Conservation (phyloP, 2,113 vertebrate species). For the Shinisaurus crocodilurus region DNA sequence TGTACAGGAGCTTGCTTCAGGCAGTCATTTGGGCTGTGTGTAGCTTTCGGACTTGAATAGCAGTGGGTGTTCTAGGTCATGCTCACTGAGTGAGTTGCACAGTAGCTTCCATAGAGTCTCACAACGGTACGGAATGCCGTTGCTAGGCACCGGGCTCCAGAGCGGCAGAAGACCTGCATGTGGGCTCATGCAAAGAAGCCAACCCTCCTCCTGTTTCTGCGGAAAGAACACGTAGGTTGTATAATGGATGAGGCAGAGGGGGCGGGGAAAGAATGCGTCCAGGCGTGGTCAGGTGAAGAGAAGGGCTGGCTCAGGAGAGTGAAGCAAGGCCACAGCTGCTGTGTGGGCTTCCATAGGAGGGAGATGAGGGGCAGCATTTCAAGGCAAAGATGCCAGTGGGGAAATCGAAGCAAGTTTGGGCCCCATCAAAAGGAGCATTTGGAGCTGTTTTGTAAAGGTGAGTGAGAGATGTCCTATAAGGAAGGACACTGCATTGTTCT, state of each 20-base stretch:
- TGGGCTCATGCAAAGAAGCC: not conserved
- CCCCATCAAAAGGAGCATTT: not conserved
- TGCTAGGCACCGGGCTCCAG: not conserved
- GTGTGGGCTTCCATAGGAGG: not conserved
- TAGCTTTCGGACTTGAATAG: not conserved
- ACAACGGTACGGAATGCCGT: too few species aligned
- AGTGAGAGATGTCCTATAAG: conserved; percentile 6
- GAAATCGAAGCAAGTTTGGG: not conserved
- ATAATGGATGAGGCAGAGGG: not conserved
- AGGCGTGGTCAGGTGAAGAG: not conserved
- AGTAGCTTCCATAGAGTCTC: not conserved
- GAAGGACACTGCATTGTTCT: not conserved
- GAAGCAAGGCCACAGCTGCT: not conserved
- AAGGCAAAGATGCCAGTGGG: not conserved
- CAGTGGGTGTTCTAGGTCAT: not conserved
- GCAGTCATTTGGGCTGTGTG: not conserved
- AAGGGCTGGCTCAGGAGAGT: too few species aligned
- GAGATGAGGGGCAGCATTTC: not conserved
- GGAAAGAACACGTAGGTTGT: not conserved
- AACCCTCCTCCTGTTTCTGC: not conserved
- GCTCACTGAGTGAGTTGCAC: not conserved
- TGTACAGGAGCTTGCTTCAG: not conserved
- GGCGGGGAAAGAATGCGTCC: too few species aligned
- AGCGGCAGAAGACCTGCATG: too few species aligned
- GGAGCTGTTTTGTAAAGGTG: not conserved